These are phyloP conservation scores for Carassius auratus DNA, from an alignment of 2,113 vertebrate species.

Conservation along the genomic window DNA sequence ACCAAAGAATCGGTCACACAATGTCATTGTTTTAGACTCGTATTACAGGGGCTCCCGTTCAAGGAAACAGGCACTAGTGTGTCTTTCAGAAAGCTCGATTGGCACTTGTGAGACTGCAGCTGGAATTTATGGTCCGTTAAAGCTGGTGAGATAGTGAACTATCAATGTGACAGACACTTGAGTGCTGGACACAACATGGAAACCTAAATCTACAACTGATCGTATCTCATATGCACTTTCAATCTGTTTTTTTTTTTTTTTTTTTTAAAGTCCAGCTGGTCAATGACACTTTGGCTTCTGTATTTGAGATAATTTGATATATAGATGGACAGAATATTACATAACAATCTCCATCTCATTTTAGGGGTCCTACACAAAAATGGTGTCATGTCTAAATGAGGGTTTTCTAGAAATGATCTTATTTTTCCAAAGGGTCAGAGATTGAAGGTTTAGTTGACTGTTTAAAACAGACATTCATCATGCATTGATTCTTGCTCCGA, in stretches of 20 bases:
- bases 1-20: conserved; percentile 20
- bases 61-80: conserved; percentile 5
- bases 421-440: not conserved
- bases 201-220: conserved; percentile 20
- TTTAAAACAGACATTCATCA: not conserved
- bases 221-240: conserved; percentile 67
- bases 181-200: not conserved
- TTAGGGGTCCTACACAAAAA: conserved; percentile 32
- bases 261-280: not conserved
- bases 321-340: conserved; percentile 12
- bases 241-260: conserved; percentile 38
- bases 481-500: not conserved
- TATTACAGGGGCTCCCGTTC: not conserved
- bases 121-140: not conserved
- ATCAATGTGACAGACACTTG: conserved; percentile 17
- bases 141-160: not conserved
- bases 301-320: not conserved
- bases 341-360: conserved; percentile 66
- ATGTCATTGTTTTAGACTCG: conserved; percentile 18
- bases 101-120: not conserved
- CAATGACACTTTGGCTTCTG: not conserved
- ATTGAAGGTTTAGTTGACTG: not conserved
- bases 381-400: conserved; percentile 30
- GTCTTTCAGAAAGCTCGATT: conserved; percentile 26
- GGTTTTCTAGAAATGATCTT: conserved; percentile 16